A percentile compares a stretch with the other conserved stretches of the same genome.
Conservation (phyloP, 2,797 vertebrate genomes). For the Toxotes lorentzi region DNA sequence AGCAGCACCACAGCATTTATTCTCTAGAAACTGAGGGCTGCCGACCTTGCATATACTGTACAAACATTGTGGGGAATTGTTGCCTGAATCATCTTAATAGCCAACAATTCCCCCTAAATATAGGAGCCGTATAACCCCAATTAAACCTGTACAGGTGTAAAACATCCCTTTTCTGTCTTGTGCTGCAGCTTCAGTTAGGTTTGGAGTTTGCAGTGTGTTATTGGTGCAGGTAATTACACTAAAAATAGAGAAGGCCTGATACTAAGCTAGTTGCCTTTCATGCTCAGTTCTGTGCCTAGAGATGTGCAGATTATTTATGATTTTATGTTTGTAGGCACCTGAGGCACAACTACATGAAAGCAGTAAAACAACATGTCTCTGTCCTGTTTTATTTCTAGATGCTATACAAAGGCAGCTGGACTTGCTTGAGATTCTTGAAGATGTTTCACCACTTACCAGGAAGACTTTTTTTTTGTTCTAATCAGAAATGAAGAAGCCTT, state of each 20-base stretch:
- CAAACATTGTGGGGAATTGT: slow-evolving; percentile 59
- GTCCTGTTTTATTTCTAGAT: background rate
- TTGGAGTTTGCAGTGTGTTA: slow-evolving; percentile 21
- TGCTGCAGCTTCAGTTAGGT: slow-evolving; percentile 19
- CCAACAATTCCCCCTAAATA: slow-evolving; percentile 44
- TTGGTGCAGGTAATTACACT: slow-evolving; percentile 3
- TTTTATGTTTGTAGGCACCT: slow-evolving; percentile 10
- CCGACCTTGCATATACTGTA: slow-evolving; percentile 60
- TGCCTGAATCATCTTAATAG: slow-evolving; percentile 53
- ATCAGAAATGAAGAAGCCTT: background rate
- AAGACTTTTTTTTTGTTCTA: too few relatives aligned
- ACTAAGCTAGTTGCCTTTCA: slow-evolving; percentile 3
- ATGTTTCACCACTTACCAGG: too few relatives aligned
- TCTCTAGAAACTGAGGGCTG: slow-evolving; percentile 61
- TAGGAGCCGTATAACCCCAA: slow-evolving; percentile 28
- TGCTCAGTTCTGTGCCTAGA: background rate
- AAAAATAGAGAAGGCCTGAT: background rate
- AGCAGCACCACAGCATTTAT: slow-evolving; percentile 65
- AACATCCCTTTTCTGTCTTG: slow-evolving; percentile 11
- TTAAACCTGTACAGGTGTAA: slow-evolving; percentile 50
- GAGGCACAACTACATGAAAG: slow-evolving; percentile 12
- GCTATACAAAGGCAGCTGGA: too few relatives aligned
- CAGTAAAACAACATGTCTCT: background rate
- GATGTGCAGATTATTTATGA: slow-evolving; percentile 20
- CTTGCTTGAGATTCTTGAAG: too few relatives aligned